Conservation (phyloP, 2,113 vertebrate species). For the Thunnus thynnus region DNA sequence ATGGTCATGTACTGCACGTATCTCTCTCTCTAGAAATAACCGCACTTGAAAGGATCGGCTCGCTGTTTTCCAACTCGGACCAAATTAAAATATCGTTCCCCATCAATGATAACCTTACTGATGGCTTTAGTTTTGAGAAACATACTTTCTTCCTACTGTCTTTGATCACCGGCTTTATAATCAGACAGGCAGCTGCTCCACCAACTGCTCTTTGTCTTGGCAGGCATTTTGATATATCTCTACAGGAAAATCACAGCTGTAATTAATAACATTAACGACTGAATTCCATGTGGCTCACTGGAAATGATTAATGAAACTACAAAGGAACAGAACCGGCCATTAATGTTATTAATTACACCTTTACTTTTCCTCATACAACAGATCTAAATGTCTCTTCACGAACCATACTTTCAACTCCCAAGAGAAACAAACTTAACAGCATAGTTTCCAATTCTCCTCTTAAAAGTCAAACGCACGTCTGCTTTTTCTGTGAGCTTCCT, state of each 20-base stretch:
- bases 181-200: background rate
- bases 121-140: background rate
- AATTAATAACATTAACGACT: background rate
- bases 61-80: background rate
- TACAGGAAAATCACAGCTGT: background rate
- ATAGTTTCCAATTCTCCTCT: background rate
- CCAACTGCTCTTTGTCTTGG: background rate
- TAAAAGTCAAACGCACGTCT: background rate
- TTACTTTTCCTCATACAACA: background rate
- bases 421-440: conserved; percentile 2
- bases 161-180: background rate
- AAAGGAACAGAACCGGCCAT: background rate
- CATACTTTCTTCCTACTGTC: background rate
- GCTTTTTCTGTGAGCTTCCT: background rate
- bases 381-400: too few species aligned
- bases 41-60: too few species aligned
- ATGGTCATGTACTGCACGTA: background rate
- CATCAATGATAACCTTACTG: background rate
- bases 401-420: background rate
- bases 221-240: background rate
- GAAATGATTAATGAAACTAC: background rate
- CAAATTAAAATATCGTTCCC: background rate
- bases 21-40: background rate
- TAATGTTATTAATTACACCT: background rate
- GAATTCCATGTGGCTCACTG: background rate